These are phyloP conservation scores for Neostethus bicornis DNA, from an alignment of 2,797 vertebrate genomes.

Conservation along the genomic window DNA sequence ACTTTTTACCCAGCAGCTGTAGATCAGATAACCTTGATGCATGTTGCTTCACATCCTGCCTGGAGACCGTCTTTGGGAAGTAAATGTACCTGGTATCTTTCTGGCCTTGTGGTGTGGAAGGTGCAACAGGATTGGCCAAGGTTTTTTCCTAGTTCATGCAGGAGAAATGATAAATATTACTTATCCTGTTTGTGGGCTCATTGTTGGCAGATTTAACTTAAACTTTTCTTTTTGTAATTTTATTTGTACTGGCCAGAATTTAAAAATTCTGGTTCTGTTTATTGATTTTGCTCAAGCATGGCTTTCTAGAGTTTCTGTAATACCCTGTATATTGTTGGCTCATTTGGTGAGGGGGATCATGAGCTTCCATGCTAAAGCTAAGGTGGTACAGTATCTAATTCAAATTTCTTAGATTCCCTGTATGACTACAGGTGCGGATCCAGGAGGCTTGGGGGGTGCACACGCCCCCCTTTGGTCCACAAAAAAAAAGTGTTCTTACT, in stretches of 20 bases:
- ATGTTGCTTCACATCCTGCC: slow-evolving; percentile 12
- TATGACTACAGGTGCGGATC: slow-evolving; percentile 38
- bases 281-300: slow-evolving; percentile 8
- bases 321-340: slow-evolving; percentile 6
- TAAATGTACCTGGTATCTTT: slow-evolving; percentile 33
- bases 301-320: slow-evolving; percentile 15
- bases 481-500: too few relatives aligned
- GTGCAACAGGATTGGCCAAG: slow-evolving; percentile 42
- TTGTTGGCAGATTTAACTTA: slow-evolving; percentile 36
- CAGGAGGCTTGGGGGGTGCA: too few relatives aligned
- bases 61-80: slow-evolving; percentile 19
- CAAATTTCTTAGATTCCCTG: slow-evolving; percentile 44
- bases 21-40: slow-evolving; percentile 9
- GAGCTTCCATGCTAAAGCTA: too few relatives aligned
- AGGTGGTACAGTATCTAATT: too few relatives aligned
- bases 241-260: slow-evolving; percentile 27
- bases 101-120: slow-evolving; percentile 40
- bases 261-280: slow-evolving; percentile 19
- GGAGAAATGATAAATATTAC: slow-evolving; percentile 56
- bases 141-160: slow-evolving; percentile 40
- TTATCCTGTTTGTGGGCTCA: slow-evolving; percentile 22
- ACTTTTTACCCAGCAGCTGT: slow-evolving; percentile 40
- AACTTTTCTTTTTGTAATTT: slow-evolving; percentile 39
- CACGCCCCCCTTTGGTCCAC: too few relatives aligned
- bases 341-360: slow-evolving; percentile 7